Evolutionary conservation across 2,888 invertebrate species (phyloP), one percentile per base, ranked within the genome.

Genomic region (Bibio marci): DNA sequence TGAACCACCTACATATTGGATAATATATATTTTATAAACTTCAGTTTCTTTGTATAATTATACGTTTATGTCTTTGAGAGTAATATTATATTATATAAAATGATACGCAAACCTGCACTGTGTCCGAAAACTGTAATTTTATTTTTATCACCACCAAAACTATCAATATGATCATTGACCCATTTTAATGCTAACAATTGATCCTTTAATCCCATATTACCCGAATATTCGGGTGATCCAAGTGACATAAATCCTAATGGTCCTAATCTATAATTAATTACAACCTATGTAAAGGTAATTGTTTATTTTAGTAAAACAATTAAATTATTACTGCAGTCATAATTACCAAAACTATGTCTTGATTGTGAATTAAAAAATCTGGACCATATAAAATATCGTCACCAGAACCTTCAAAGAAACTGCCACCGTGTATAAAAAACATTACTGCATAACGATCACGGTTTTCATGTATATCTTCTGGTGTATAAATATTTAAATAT

Each of bases 181-280:
- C 80, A 83, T 47, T 69, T 66, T 32, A 83, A 55, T 0, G 80
- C 80, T 46, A 75, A 62, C 18, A 66, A 63, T 59, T 82, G 81
- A 63, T 82, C 82, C 51, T 78, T 80, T 26, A 82, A 52, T 0
- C 81, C 81, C 48, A 70, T 70, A 55, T 82, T 82, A 4, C 78
- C 78, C 0, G 82, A 73, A 1, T 69, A 66, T 47, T 82, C 80
- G 26, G 74, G 79, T 0, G 81, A 80, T 51, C 78, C 80, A 1
- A 81, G 59, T 7, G 36, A 36, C 27, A 36, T 11, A 55, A 85
- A 82, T 35, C 83, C 80, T 40, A 81, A 51, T 0, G 76, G 73
- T 31, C 80, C 80, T 12, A 81, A 49, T 35, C 81, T 64, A 50
- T 80, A 81, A 55, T 76, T 79, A 0, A 81, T 49, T 10, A 73